A percentile compares a stretch with the other conserved stretches of the same genome.
Conservation (phyloP, 2,797 vertebrate species). For the Pagetopsis macropterus region DNA sequence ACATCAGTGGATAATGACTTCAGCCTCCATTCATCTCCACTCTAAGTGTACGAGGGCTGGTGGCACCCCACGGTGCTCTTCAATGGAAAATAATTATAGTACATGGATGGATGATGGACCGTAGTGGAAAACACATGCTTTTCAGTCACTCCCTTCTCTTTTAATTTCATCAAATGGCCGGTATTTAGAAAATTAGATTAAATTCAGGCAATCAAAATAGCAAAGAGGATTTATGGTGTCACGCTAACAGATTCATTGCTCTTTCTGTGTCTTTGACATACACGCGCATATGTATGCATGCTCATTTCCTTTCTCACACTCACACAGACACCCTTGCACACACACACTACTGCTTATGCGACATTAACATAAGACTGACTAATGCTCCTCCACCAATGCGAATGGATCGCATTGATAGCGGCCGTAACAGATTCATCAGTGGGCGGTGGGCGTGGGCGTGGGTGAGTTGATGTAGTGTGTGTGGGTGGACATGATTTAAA, state of each 20-base stretch:
- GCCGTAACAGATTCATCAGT: slow-evolving; percentile 63
- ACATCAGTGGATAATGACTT: slow-evolving; percentile 65
- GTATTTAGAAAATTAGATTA: slow-evolving; percentile 42
- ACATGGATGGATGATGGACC: background rate
- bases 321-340: background rate
- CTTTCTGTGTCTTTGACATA: slow-evolving; percentile 5
- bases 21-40: slow-evolving; percentile 36
- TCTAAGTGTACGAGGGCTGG: slow-evolving; percentile 18
- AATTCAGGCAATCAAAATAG: slow-evolving; percentile 41
- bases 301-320: slow-evolving; percentile 3
- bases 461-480: slow-evolving; percentile 46
- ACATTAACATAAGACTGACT: no score
- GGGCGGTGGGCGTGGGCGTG: slow-evolving; percentile 58
- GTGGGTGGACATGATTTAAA: slow-evolving; percentile 62
- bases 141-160: slow-evolving; percentile 9
- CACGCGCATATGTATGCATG: slow-evolving; percentile 10
- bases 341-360: background rate
- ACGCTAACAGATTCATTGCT: slow-evolving; percentile 35
- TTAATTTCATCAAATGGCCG: slow-evolving; percentile 19
- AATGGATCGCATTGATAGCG: slow-evolving; percentile 31
- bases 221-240: slow-evolving; percentile 38
- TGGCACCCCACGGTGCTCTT: slow-evolving; percentile 1
- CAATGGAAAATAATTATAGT: slow-evolving; percentile 1
- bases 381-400: slow-evolving; percentile 2
- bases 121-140: slow-evolving; percentile 8